Evolutionary conservation across 2,113 vertebrate species (phyloP).

Genomic region (Dromaius novaehollandiae): DNA sequence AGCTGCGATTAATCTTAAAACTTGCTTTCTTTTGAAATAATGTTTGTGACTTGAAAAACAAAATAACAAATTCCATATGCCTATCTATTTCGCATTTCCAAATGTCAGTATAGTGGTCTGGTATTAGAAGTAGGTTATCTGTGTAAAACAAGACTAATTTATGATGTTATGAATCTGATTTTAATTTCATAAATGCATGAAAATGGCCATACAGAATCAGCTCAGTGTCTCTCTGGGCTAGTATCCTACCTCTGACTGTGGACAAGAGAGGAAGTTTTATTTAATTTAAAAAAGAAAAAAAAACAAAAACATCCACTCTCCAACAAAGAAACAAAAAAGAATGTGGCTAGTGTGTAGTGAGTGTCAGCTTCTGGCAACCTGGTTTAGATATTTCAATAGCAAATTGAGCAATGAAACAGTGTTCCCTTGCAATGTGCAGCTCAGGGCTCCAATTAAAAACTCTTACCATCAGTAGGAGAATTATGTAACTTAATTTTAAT

Average conservation of each 20-base stretch:
- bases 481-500: neutral
- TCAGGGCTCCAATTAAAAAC: rapidly evolving
- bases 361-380: neutral
- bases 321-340: neutral
- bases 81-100: neutral
- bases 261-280: neutral
- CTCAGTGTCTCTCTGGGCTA: neutral
- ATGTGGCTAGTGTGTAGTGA: neutral
- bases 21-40: neutral
- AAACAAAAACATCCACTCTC: no score
- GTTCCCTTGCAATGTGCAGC: neutral
- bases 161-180: neutral
- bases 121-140: neutral
- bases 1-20: neutral
- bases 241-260: neutral
- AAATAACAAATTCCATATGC: neutral
- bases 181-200: neutral
- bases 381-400: neutral
- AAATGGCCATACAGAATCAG: neutral
- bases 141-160: neutral
- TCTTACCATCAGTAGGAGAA: neutral
- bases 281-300: neutral
- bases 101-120: neutral
- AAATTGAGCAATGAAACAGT: neutral
- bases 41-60: neutral